Evolutionary conservation across 1,140 invertebrate genomes (phyloP), one percentile per base, ranked within the genome.

Genomic region (Uloborus diversus): DNA sequence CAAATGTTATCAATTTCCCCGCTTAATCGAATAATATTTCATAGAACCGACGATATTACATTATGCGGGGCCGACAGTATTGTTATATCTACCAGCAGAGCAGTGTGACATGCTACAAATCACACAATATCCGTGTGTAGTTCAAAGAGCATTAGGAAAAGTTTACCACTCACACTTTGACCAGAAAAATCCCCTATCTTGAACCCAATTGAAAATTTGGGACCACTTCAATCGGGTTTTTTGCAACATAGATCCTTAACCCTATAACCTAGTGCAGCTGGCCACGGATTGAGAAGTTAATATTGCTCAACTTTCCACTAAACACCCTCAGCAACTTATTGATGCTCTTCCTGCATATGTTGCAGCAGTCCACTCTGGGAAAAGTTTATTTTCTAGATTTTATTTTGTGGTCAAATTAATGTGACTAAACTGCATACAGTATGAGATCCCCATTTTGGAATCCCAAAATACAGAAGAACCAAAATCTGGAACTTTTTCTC

Each of bases 341-440:
- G 14, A 61, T 13, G 25, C 14, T 32, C 25, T 61, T 32, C 57
- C 25, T 30, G 57, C 57, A 27, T 27, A 28, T 61, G 11, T 61
- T 13, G 27, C 57, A 27, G 57, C 30, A 7, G 57, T 61, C 27
- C 27, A 27, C 25, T 61, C 57, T 61, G 25, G 25, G 30, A 61
- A 27, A 61, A 20, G 57, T n/a, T n/a, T n/a, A n/a, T n/a, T n/a
- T n/a, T n/a, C n/a, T n/a, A n/a, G n/a, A n/a, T n/a, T n/a, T n/a
- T n/a, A n/a, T n/a, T n/a, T n/a, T n/a, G n/a, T 61, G 57, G 57
- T 4, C 27, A 28, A 20, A 61, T 61, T 28, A 61, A 61, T 61
- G 30, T 61, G 57, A 61, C 25, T 27, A 13, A 27, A 61, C 57
- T 61, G 57, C 30, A 27, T 61, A 61, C 42, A 47, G n/a, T 47